Evolutionary conservation across 2,797 vertebrate species (phyloP).

Genomic region (Schizopygopsis pylzovi): DNA sequence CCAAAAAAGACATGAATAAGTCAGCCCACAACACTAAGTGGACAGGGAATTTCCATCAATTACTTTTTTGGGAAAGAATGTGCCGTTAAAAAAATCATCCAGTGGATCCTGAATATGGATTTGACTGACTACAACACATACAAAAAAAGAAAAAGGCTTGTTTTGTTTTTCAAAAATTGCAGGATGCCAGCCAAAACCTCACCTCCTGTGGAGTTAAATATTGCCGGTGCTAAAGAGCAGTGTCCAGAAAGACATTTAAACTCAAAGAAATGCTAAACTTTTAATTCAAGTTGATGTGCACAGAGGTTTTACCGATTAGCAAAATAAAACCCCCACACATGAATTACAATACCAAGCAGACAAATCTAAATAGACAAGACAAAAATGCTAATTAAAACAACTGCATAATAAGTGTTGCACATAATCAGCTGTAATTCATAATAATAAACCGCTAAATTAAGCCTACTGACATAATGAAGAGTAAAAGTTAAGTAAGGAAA

Average conservation of each 20-base stretch:
- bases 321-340: slow-evolving; percentile 5
- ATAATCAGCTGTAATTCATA: background rate
- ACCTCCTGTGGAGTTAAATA: slow-evolving; percentile 15
- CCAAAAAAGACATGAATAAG: background rate
- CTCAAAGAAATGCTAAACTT: background rate
- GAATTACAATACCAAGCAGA: background rate
- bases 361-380: background rate
- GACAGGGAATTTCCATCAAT: slow-evolving; percentile 17
- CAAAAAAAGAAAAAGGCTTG: background rate
- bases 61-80: background rate
- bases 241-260: slow-evolving; percentile 3
- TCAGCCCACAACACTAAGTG: background rate
- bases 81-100: background rate
- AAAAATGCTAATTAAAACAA: background rate
- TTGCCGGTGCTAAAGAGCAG: background rate
- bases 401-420: slow-evolving; percentile 2
- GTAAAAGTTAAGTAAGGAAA: background rate
- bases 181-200: background rate
- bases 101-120: background rate
- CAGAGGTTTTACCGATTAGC: background rate
- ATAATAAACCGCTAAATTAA: background rate
- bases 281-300: background rate
- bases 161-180: background rate
- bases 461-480: background rate
- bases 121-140: background rate